phyloP scores from a whole-genome alignment of 2,113 vertebrate species.

The Caranx melampygus region DNA sequence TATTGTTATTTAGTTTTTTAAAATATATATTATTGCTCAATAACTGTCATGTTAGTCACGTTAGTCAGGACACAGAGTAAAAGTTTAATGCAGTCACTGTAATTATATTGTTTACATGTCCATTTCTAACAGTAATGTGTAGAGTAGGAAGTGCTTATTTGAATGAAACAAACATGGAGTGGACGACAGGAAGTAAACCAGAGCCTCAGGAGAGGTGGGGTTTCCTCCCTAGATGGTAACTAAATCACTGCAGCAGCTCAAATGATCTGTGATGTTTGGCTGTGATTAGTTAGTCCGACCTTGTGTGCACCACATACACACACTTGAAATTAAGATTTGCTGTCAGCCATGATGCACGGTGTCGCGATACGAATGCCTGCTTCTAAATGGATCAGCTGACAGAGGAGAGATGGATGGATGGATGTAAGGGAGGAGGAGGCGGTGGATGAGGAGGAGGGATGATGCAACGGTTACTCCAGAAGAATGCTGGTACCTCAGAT shows the following conservation, averaged over 20 bases:
- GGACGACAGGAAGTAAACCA: neutral
- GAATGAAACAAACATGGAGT: neutral
- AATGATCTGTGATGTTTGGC: constrained; percentile 4
- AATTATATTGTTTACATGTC: constrained; percentile 18
- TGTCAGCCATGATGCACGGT: constrained; percentile 42
- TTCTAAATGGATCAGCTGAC: constrained; percentile 21
- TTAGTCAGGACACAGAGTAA: constrained; percentile 19
- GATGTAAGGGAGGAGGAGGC: no score
- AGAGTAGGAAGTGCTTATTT: neutral
- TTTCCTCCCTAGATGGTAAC: constrained; percentile 4
- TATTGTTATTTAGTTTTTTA: no score
- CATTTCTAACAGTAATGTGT: neutral
- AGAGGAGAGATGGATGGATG: constrained; percentile 6
- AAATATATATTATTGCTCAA: neutral
- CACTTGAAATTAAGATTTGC: constrained; percentile 12
- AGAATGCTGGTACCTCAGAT: neutral
- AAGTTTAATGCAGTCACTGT: constrained; percentile 8
- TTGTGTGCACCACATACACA: neutral
- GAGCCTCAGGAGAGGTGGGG: neutral
- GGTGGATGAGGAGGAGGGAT: neutral
- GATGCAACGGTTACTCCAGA: neutral
- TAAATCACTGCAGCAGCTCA: constrained; percentile 30
- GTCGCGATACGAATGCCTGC: neutral
- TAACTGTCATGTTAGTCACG: neutral
- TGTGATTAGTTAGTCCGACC: constrained; percentile 44